phyloP scores from a whole-genome alignment of 2,797 vertebrate species.

The Loriculus beryllinus region DNA sequence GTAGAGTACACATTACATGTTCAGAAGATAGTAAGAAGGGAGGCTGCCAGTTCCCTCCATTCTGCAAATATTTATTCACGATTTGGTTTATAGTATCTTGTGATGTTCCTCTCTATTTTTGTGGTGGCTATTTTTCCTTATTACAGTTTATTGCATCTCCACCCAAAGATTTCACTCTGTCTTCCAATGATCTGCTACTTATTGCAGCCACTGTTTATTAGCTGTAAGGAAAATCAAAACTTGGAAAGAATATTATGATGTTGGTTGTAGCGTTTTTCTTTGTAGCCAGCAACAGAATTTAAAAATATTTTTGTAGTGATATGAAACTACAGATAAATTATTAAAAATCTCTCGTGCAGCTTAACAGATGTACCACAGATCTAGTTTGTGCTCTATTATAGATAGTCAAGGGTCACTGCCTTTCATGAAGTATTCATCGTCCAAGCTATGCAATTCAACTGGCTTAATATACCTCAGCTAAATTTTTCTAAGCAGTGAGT shows the following conservation, averaged over 20 bases:
- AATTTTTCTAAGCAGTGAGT: background rate
- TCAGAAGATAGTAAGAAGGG: background rate
- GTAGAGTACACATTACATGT: fast-evolving
- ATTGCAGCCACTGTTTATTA: background rate
- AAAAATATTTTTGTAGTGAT: background rate
- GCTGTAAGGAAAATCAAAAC: background rate
- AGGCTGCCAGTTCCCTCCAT: background rate
- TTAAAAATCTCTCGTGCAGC: background rate
- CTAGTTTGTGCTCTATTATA: background rate
- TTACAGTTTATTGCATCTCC: background rate
- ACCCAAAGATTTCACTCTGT: background rate
- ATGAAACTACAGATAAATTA: background rate
- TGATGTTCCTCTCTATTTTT: background rate
- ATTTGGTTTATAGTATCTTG: background rate
- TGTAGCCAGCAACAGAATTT: background rate
- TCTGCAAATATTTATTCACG: background rate
- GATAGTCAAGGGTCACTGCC: background rate
- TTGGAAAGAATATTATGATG: background rate
- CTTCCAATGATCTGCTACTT: background rate
- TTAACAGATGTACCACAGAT: background rate
- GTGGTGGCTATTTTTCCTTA: background rate
- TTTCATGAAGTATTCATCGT: background rate
- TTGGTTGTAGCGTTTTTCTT: background rate
- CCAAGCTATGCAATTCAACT: background rate
- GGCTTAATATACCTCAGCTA: background rate